Conservation (phyloP, 2,888 invertebrate genomes). For the Lathronympha strigana region DNA sequence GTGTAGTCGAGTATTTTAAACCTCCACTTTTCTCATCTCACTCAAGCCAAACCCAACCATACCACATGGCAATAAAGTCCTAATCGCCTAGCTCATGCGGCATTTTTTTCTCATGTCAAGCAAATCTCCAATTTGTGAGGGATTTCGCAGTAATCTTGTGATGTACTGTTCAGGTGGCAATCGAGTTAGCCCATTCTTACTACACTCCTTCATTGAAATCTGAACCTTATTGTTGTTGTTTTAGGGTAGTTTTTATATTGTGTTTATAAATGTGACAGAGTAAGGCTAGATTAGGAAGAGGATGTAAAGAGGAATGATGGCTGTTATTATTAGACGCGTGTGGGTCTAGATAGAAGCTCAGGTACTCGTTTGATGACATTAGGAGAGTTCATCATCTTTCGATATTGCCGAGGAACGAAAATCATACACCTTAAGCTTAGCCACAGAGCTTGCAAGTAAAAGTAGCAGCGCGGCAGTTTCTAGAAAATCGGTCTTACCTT, state of each 20-base stretch:
- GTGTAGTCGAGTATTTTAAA: constrained; percentile 23
- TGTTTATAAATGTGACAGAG: not conserved
- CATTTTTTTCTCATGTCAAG: constrained; percentile 44
- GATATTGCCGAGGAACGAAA: not conserved
- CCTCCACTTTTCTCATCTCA: not conserved
- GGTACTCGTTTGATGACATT: constrained; percentile 19
- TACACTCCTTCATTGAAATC: too few species aligned
- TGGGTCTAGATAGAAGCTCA: constrained; percentile 27
- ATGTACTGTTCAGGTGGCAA: constrained; percentile 54
- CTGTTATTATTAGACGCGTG: constrained; percentile 30
- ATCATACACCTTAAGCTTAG: not conserved
- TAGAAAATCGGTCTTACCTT: too few species aligned
- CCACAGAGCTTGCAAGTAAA: too few species aligned
- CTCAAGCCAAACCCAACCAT: constrained; percentile 2
- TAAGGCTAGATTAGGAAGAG: constrained; percentile 11
- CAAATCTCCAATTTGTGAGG: constrained; percentile 60
- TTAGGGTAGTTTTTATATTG: not conserved
- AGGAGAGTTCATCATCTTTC: not conserved
- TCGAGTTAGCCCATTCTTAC: not conserved
- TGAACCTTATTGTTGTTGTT: not conserved
- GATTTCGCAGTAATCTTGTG: constrained; percentile 53
- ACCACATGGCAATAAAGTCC: not conserved
- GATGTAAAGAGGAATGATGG: constrained; percentile 40
- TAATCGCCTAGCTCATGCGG: not conserved
- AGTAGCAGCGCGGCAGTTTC: too few species aligned